Base-by-base conservation (phyloP, 2,888 invertebrate genomes). In the Noctua comes region DNA sequence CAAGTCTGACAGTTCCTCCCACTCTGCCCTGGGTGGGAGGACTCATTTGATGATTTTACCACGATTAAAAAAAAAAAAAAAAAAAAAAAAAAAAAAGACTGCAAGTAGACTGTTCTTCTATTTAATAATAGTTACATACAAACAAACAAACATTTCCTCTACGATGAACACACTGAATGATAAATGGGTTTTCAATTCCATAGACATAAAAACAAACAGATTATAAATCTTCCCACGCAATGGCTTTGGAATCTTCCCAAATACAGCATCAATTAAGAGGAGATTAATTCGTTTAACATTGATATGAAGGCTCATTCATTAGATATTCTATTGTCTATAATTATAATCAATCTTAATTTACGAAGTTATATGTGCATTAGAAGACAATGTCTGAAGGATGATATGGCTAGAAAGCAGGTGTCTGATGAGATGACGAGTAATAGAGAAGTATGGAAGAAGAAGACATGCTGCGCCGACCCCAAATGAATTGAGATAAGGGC, bases 141-240 rank as follows among this genome's bases (percentile, higher is more conserved):
- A 11, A 24, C 36, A 64, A 65, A 65, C 36, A 65, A 65, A 24
- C 24, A 65, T 40, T 40, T 65, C 24, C 11, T 64, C 36, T 11
- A 11, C 36, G 36, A 64, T 36, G 0, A 64, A 11, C 64, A 40
- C 36, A 36, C 13, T n/a, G 7, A 43, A 31, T 51, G 21, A 43
- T 43, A 21, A 62, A 70, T 59, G 11, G 31, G 21, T 62, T 43
- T n/a, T 54, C 4, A 2, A 46, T 43, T 46, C 21, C 46, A 64
- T 78, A 54, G 64, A 18, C 24, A 71, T 13, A 54, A 24, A 46
- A 72, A 64, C 72, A 72, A 79, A 78, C 62, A 62, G 24, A 79
- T 78, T 72, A 27, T 59, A 31, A 31, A 27, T 27, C 79, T 13
- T 46, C 78, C 78, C 36, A 78, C 78, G 46, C 51, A 31, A 62